Percentiles rank a stretch among this genome's conserved stretches.
These are phyloP conservation scores for Periophthalmus modestus DNA, from an alignment of 2,113 vertebrate genomes.

Conservation along the genomic window DNA sequence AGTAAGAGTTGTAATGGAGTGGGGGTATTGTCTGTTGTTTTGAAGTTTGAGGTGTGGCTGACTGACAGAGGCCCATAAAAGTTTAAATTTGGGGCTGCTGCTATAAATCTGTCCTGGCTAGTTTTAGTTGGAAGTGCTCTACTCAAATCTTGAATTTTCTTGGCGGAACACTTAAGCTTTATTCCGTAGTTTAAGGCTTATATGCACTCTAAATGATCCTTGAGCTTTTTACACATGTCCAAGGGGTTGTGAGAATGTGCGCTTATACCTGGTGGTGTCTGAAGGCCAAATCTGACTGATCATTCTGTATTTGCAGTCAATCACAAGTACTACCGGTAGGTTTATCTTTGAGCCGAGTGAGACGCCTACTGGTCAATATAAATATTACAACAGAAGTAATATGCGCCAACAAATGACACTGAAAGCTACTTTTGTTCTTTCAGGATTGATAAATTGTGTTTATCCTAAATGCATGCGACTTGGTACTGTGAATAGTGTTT, in stretches of 20 bases:
- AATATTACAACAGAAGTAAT: neutral
- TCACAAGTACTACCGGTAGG: neutral
- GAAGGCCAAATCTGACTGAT: conserved; percentile 15
- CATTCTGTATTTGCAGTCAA: conserved; percentile 26
- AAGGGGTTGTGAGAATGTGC: conserved; percentile 28
- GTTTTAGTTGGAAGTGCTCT: neutral
- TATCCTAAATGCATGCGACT: too few species aligned
- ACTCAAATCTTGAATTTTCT: neutral
- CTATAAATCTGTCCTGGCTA: neutral
- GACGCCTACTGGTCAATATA: conserved; percentile 59
- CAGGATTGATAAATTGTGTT: neutral
- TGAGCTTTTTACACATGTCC: conserved; percentile 3
- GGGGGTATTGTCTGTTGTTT: neutral
- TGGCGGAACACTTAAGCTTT: neutral
- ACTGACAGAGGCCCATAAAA: neutral
- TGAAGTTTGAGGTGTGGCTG: neutral
- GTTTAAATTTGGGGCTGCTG: neutral
- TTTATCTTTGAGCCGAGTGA: conserved; percentile 31
- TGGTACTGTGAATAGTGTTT: neutral
- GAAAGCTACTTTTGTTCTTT: neutral
- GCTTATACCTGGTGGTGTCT: conserved; percentile 8
- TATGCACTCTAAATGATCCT: conserved; percentile 26
- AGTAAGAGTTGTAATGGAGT: neutral
- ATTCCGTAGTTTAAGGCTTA: conserved; percentile 27
- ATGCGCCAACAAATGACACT: neutral